phyloP scores from a whole-genome alignment of 2,888 invertebrate genomes.

The Crematogaster levior region DNA sequence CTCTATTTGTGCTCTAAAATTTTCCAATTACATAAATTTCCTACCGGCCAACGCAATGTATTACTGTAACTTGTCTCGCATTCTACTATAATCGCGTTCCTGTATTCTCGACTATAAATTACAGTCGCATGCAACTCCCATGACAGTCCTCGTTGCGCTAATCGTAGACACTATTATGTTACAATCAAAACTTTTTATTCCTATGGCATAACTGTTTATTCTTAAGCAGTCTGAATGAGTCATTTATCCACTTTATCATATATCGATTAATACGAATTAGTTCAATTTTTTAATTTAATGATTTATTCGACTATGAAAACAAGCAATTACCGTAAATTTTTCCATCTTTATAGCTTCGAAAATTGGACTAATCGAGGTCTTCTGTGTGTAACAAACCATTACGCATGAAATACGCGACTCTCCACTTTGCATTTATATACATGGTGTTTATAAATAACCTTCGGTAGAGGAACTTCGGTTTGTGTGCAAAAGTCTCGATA shows the following conservation, averaged over 20 bases:
- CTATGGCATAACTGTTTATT: background rate
- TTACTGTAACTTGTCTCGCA: background rate
- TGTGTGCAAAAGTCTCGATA: slow-evolving; percentile 55
- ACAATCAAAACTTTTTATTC: background rate
- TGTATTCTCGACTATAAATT: slow-evolving; percentile 15
- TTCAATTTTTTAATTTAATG: background rate
- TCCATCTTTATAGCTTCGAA: slow-evolving; percentile 29
- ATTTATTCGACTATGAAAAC: background rate
- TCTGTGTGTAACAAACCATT: slow-evolving; percentile 16
- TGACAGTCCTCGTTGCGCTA: background rate
- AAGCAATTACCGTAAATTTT: slow-evolving; percentile 37
- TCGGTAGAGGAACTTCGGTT: slow-evolving; percentile 54
- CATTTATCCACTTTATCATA: background rate
- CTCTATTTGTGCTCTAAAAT: slow-evolving; percentile 21
- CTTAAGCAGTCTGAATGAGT: background rate
- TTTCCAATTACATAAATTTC: slow-evolving; percentile 39
- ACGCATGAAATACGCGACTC: slow-evolving; percentile 44
- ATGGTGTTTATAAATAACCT: slow-evolving; percentile 56
- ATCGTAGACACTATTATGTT: background rate
- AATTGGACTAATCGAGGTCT: slow-evolving; percentile 36
- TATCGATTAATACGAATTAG: slow-evolving; percentile 4
- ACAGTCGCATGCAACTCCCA: background rate
- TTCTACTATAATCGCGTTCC: background rate
- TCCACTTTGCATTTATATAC: slow-evolving; percentile 55
- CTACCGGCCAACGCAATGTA: background rate